Evolutionary conservation across 2,888 invertebrate genomes (phyloP).

Genomic region (Mantis religiosa): DNA sequence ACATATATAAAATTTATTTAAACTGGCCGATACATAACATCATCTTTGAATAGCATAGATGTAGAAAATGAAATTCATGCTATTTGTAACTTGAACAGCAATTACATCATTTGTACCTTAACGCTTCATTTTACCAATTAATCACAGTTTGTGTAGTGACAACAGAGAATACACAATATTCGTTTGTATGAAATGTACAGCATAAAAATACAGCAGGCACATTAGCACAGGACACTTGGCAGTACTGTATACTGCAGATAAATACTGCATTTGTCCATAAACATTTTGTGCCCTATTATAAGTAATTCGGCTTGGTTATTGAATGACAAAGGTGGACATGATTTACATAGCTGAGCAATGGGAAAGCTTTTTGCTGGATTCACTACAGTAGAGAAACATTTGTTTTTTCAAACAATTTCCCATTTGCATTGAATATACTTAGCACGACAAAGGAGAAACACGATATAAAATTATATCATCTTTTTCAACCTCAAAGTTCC

Average conservation of each 20-base stretch:
- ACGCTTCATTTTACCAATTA: not conserved
- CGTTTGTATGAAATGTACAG: not conserved
- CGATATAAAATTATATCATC: not conserved
- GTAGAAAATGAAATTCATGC: not conserved
- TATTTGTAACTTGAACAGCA: not conserved
- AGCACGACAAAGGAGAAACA: not conserved
- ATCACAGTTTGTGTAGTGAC: not conserved
- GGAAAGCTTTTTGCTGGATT: not conserved
- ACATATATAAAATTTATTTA: not conserved
- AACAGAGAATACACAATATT: not conserved
- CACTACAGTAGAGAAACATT: not conserved
- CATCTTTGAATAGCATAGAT: not conserved
- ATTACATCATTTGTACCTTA: not conserved
- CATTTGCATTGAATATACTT: not conserved
- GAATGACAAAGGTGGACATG: not conserved
- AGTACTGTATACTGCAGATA: not conserved
- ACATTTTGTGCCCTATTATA: not conserved
- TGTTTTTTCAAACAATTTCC: not conserved
- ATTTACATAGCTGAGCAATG: not conserved
- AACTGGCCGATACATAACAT: not conserved
- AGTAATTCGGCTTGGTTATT: not conserved
- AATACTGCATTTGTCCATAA: not conserved
- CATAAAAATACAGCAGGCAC: not conserved
- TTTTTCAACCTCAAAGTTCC: not conserved
- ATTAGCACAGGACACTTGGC: not conserved